Conservation (phyloP, 2,113 vertebrate species). For the Acrocephalus arundinaceus region DNA sequence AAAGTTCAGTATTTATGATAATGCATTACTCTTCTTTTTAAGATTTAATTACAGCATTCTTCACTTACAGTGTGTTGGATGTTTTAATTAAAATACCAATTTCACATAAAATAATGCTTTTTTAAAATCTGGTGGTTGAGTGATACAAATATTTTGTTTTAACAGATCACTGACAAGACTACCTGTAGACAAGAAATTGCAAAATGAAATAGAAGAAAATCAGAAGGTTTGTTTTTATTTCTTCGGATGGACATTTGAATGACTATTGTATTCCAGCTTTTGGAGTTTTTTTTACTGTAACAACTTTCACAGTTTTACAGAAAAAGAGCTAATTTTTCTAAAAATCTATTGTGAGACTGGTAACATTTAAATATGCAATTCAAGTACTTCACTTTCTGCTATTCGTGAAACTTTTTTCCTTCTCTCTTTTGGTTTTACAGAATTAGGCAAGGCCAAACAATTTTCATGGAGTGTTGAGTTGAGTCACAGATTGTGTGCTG, state of each 20-base stretch:
- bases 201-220: slow-evolving; percentile 92
- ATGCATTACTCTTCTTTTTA: neutral
- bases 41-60: neutral
- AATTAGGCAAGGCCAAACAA: neutral
- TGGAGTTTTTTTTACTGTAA: neutral
- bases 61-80: neutral
- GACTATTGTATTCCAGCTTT: neutral
- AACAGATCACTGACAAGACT: slow-evolving; percentile 91
- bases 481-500: neutral
- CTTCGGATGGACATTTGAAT: neutral
- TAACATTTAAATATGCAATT: neutral
- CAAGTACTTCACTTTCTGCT: neutral
- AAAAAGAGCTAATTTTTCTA: neutral
- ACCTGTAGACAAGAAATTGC: slow-evolving; percentile 87
- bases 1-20: neutral
- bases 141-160: slow-evolving; percentile 68
- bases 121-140: neutral
- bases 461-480: neutral
- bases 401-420: neutral
- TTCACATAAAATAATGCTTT: neutral
- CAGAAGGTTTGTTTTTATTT: slow-evolving; percentile 86
- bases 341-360: neutral
- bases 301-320: neutral
- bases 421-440: neutral
- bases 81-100: neutral